Conservation (phyloP, 2,888 invertebrate species). For the Acleris sparsana region DNA sequence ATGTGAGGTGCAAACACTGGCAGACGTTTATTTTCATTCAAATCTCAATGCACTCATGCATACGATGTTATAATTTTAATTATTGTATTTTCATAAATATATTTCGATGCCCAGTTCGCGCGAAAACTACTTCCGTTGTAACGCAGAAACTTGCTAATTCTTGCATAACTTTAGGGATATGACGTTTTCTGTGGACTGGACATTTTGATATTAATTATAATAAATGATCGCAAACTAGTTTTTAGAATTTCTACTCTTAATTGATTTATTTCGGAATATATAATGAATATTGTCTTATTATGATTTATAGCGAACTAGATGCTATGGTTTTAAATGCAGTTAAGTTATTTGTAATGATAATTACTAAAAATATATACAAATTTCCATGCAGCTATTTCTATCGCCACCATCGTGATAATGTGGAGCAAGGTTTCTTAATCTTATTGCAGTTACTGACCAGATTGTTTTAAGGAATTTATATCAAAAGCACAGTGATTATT, state of each 20-base stretch:
- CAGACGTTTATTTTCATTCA: conserved; percentile 33
- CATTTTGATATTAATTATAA: conserved; percentile 29
- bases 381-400: conserved; percentile 27
- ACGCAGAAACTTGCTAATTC: no score
- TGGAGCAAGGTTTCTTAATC: no score
- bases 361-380: conserved; percentile 25
- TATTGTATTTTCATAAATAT: conserved; percentile 28
- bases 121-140: conserved; percentile 6
- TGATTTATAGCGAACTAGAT: conserved; percentile 34
- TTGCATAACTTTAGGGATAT: conserved; percentile 17
- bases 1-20: conserved; percentile 41
- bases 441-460: no score
- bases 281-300: conserved; percentile 28
- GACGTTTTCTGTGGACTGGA: conserved; percentile 25
- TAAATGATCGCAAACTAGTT: conserved; percentile 34
- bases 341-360: conserved; percentile 30
- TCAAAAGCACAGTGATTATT: no score
- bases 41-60: conserved; percentile 36
- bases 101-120: conserved; percentile 17
- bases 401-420: not conserved
- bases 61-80: conserved; percentile 32
- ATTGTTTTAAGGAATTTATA: no score
- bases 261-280: conserved; percentile 34
- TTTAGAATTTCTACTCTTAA: conserved; percentile 34
- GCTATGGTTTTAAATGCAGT: conserved; percentile 28